A percentile compares a stretch with the other conserved stretches of the same genome.
phyloP scores from a whole-genome alignment of 2,797 vertebrate species.

The Monodelphis domestica region DNA sequence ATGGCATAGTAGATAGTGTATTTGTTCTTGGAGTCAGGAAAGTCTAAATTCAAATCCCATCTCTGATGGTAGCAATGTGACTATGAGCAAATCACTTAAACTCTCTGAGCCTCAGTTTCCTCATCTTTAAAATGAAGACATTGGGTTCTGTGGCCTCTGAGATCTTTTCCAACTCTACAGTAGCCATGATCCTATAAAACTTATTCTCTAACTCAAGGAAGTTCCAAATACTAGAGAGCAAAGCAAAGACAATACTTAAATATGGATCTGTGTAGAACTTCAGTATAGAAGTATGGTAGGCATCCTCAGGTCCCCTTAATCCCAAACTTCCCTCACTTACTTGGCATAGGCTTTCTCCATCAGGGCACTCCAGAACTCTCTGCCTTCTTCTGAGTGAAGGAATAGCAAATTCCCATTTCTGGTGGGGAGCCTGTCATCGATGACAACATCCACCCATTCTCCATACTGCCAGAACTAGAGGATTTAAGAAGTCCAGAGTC shows the following conservation, averaged over 20 bases:
- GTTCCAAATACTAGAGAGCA: not conserved
- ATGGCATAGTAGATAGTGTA: not conserved
- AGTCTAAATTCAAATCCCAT: not conserved
- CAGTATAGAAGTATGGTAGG: not conserved
- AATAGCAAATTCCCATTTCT: conserved; percentile 90
- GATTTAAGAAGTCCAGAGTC: conserved; percentile 5
- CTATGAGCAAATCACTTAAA: not conserved
- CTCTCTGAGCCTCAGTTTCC: no score
- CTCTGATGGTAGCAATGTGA: not conserved
- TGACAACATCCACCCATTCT: conserved; percentile 93
- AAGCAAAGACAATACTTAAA: accelerated
- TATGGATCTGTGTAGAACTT: not conserved
- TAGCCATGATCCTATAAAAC: not conserved
- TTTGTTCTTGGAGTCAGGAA: not conserved
- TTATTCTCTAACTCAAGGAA: not conserved
- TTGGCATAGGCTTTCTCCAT: conserved; percentile 88
- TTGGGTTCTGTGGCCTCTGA: not conserved
- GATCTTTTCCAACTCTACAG: not conserved
- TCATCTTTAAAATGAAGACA: not conserved
- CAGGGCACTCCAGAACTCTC: conserved; percentile 84
- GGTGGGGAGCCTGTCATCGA: conserved; percentile 88
- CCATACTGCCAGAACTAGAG: conserved; percentile 93
- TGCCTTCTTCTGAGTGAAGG: conserved; percentile 88
- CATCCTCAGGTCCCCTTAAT: accelerated
- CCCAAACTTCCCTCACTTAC: conserved; percentile 64